Conservation (phyloP, 2,888 invertebrate species). For the Tachina lurida region DNA sequence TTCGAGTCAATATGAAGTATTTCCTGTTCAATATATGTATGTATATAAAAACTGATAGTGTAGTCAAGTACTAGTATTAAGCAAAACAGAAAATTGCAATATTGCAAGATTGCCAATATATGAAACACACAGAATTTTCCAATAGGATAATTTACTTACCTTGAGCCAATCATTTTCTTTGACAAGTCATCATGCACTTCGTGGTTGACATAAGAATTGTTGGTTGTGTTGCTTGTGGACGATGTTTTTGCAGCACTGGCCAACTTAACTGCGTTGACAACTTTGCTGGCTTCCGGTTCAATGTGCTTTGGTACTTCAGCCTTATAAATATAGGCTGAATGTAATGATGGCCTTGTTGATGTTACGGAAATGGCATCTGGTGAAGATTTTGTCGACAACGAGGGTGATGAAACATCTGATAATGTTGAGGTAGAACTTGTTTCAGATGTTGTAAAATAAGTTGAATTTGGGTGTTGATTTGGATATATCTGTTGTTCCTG, state of each 20-base stretch:
- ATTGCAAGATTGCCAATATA: too few species aligned
- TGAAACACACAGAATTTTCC: background rate
- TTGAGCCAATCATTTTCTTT: constrained; percentile 86
- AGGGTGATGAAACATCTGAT: constrained; percentile 40
- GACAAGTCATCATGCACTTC: constrained; percentile 83
- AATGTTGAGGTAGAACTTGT: constrained; percentile 51
- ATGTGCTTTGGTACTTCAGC: constrained; percentile 72
- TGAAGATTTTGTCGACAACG: constrained; percentile 26
- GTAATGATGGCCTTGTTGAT: constrained; percentile 63
- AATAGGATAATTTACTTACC: constrained; percentile 82
- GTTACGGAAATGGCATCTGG: constrained; percentile 59
- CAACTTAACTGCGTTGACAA: constrained; percentile 66
- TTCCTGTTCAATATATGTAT: too few species aligned
- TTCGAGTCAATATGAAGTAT: too few species aligned
- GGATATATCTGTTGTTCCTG: constrained; percentile 24
- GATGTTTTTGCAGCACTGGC: constrained; percentile 42
- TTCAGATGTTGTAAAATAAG: constrained; percentile 41
- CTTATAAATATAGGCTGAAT: constrained; percentile 69
- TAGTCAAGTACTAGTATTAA: too few species aligned
- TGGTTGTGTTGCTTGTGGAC: constrained; percentile 30
- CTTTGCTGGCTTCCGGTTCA: constrained; percentile 76
- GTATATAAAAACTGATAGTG: too few species aligned
- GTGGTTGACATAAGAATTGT: constrained; percentile 46
- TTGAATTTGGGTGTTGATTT: constrained; percentile 24
- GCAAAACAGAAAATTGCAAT: too few species aligned